Conservation (phyloP, 2,888 invertebrate genomes). For the Oxytorus armatus region DNA sequence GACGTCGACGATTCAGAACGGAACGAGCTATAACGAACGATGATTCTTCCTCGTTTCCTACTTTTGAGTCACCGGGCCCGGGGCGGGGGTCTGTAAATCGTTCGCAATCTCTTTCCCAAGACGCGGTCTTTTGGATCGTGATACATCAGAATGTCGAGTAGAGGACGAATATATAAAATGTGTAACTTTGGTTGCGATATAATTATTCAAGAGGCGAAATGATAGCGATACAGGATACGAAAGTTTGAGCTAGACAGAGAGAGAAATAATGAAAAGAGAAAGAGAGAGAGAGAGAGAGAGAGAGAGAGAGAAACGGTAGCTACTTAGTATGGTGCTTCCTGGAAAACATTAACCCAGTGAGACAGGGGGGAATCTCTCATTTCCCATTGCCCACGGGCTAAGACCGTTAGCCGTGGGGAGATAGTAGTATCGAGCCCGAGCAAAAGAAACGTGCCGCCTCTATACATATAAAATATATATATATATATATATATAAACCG, state of each 20-base stretch:
- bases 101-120: slow-evolving; percentile 14
- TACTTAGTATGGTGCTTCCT: slow-evolving; percentile 49
- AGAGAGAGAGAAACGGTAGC: slow-evolving; percentile 44
- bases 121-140: slow-evolving; percentile 1
- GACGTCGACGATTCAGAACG: slow-evolving; percentile 81
- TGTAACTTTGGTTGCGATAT: slow-evolving; percentile 25
- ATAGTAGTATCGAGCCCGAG: slow-evolving; percentile 44
- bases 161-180: not conserved
- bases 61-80: slow-evolving; percentile 71
- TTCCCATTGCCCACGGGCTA: slow-evolving; percentile 60
- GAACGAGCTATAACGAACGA: slow-evolving; percentile 78
- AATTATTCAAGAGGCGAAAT: slow-evolving; percentile 38
- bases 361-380: slow-evolving; percentile 55
- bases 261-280: not conserved
- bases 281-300: not conserved
- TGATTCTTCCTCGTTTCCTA: slow-evolving; percentile 80
- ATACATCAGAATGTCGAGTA: not conserved
- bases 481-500: not conserved
- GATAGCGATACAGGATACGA: slow-evolving; percentile 35
- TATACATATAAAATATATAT: not conserved
- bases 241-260: not conserved
- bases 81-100: too few relatives aligned
- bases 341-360: slow-evolving; percentile 68
- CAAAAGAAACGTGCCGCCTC: slow-evolving; percentile 47
- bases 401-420: slow-evolving; percentile 61